phyloP scores from a whole-genome alignment of 2,888 invertebrate species.

The Morpho deidamia region DNA sequence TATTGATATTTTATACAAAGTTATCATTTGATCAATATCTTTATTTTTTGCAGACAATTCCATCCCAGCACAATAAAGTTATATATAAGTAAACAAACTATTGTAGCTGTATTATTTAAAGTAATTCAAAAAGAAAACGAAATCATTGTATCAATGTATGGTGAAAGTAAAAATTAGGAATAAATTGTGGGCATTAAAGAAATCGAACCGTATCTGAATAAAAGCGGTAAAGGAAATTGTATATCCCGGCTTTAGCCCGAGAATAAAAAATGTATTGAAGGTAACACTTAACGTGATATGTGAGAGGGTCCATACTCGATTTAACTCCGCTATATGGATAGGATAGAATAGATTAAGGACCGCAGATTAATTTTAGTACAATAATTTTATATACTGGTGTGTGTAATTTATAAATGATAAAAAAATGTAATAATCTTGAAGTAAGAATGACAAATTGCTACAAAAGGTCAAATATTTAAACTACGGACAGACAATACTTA shows the following conservation, averaged over 20 bases:
- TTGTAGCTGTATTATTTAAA: constrained; percentile 10
- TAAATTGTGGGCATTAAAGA: constrained; percentile 44
- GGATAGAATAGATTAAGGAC: too few species aligned
- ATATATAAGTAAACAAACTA: not conserved
- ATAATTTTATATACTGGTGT: not conserved
- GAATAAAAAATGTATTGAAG: constrained; percentile 39
- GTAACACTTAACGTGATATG: constrained; percentile 49
- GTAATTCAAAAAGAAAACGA: constrained; percentile 29
- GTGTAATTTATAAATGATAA: too few species aligned
- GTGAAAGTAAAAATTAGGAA: constrained; percentile 44
- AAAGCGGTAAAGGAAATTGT: constrained; percentile 44
- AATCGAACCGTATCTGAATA: constrained; percentile 49
- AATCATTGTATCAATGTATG: constrained; percentile 51
- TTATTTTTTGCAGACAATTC: too few species aligned
- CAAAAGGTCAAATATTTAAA: too few species aligned
- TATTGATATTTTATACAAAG: too few species aligned
- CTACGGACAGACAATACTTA: too few species aligned
- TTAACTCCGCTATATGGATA: too few species aligned
- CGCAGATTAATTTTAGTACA: not conserved
- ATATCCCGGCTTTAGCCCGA: constrained; percentile 44
- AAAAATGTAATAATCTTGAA: too few species aligned
- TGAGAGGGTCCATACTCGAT: constrained; percentile 11
- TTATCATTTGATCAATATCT: too few species aligned
- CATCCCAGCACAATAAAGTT: too few species aligned
- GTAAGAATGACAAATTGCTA: too few species aligned